Percentiles rank a stretch among this genome's conserved stretches.
phyloP scores from a whole-genome alignment of 2,888 invertebrate species.

The Pilophorus perplexus region DNA sequence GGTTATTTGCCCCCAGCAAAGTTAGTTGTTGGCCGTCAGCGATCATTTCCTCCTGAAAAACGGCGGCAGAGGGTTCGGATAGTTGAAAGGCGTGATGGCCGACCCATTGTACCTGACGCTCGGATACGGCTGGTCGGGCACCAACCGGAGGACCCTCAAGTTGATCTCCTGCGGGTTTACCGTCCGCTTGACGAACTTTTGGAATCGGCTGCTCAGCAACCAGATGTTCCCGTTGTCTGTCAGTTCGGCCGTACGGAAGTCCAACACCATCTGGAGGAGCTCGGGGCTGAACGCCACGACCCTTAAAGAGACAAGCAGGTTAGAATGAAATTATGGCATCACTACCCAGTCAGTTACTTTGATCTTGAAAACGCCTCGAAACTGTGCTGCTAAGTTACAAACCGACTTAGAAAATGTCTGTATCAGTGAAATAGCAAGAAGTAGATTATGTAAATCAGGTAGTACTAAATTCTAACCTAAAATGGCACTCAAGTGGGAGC shows the following conservation, averaged over 20 bases:
- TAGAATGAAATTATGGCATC: no score
- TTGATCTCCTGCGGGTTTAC: constrained; percentile 69
- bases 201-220: constrained; percentile 72
- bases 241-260: constrained; percentile 64
- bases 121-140: constrained; percentile 49
- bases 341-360: no score
- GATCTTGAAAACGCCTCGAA: no score
- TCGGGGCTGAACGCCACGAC: constrained; percentile 70
- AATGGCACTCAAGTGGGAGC: no score
- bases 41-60: constrained; percentile 14
- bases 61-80: constrained; percentile 11
- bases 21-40: no score
- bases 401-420: no score
- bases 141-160: constrained; percentile 67
- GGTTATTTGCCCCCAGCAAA: no score
- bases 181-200: constrained; percentile 71
- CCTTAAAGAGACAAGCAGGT: constrained; percentile 57
- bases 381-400: no score
- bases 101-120: background rate
- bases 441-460: no score
- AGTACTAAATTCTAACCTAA: no score
- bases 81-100: constrained; percentile 5
- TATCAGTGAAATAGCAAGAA: no score
- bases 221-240: constrained; percentile 71
- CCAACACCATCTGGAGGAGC: constrained; percentile 74